Percentiles rank a stretch among this genome's conserved stretches.
phyloP scores from a whole-genome alignment of 2,888 invertebrate genomes.

The Heliconius cydno region DNA sequence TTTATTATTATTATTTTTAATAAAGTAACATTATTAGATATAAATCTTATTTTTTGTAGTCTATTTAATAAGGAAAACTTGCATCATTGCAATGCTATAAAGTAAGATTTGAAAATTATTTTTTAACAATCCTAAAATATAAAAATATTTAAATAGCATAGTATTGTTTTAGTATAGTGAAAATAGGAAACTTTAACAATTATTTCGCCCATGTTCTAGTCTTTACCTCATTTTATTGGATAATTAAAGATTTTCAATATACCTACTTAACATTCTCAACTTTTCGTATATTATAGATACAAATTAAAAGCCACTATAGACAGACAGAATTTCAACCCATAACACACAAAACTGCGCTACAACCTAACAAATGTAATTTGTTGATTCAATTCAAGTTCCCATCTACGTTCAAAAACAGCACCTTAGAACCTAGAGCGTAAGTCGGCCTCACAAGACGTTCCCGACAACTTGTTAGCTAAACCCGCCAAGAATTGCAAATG shows the following conservation, averaged over 20 bases:
- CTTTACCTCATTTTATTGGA: background rate
- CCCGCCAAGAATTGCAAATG: slow-evolving; percentile 81
- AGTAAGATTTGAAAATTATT: too few species aligned
- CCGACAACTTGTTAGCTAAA: slow-evolving; percentile 71
- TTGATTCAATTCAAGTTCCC: background rate
- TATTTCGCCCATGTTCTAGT: background rate
- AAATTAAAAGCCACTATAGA: too few species aligned
- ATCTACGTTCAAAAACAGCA: slow-evolving; percentile 14
- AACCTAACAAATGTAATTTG: background rate
- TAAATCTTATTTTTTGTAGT: background rate
- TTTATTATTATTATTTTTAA: background rate
- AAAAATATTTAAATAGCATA: background rate
- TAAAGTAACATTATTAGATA: background rate
- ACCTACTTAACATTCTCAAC: too few species aligned
- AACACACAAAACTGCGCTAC: too few species aligned
- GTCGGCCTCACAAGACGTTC: slow-evolving; percentile 65
- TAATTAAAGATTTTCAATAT: too few species aligned
- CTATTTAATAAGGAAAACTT: too few species aligned
- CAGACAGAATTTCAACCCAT: too few species aligned
- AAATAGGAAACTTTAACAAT: background rate
- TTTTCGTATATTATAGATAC: too few species aligned
- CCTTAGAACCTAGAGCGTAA: slow-evolving; percentile 12
- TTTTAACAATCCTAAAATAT: background rate
- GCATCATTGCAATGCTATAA: too few species aligned
- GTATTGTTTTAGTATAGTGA: background rate